phyloP scores from a whole-genome alignment of 30 jellyfish, hydroid and myxozoan species.

The Hydractinia symbiolongicarpus region DNA sequence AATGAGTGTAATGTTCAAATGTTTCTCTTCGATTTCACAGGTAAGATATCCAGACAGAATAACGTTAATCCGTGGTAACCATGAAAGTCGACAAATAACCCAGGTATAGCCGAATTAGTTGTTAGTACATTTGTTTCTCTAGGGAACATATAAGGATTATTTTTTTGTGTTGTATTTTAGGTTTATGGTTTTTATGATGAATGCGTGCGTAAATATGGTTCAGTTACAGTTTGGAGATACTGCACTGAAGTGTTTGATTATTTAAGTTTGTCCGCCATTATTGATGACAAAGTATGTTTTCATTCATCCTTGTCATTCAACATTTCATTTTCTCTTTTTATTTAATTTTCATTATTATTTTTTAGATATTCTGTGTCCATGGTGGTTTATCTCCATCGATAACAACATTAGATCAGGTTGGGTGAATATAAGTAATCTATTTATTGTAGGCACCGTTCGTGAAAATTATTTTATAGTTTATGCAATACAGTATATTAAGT shows the following conservation, averaged over 20 bases:
- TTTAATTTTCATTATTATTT: background rate
- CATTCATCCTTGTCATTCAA: background rate
- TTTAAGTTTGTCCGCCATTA: slow-evolving; percentile 93
- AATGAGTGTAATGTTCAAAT: too few species aligned
- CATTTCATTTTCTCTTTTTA: background rate
- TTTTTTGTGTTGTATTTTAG: slow-evolving; percentile 23
- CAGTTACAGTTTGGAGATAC: slow-evolving; percentile 95
- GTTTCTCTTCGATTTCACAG: slow-evolving; percentile 11
- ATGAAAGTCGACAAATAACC: slow-evolving; percentile 95
- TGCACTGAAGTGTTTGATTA: slow-evolving; percentile 99
- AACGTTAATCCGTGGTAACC: slow-evolving; percentile 91
- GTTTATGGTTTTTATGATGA: slow-evolving; percentile 99
- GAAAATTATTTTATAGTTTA: too few species aligned
- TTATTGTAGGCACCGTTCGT: too few species aligned
- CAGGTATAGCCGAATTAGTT: slow-evolving; percentile 42
- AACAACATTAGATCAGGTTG: slow-evolving; percentile 81
- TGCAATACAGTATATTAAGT: too few species aligned
- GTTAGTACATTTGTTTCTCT: too few species aligned
- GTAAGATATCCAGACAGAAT: slow-evolving; percentile 92
- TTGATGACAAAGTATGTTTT: slow-evolving; percentile 81
- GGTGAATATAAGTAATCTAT: background rate
- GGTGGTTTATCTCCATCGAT: slow-evolving; percentile 98
- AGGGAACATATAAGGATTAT: too few species aligned
- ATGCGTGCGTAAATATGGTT: slow-evolving; percentile 97
- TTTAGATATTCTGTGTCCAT: slow-evolving; percentile 93